Conservation (phyloP, 2,797 vertebrate species). For the Pampus argenteus region DNA sequence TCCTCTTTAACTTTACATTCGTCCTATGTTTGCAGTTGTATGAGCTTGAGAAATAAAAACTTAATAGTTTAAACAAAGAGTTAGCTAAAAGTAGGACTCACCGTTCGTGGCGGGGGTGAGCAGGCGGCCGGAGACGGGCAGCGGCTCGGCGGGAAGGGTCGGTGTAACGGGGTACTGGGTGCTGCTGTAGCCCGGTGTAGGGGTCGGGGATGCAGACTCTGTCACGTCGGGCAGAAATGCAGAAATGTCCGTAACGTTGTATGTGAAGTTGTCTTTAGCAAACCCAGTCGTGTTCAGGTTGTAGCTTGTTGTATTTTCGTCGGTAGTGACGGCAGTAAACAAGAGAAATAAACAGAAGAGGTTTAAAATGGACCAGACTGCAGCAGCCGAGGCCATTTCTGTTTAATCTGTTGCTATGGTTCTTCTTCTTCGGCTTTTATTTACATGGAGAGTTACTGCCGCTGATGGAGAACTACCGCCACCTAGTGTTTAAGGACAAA, state of each 20-base stretch:
- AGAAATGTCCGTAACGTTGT: neutral
- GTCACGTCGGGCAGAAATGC: too few species aligned
- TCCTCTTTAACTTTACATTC: too few species aligned
- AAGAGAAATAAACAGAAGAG: conserved; percentile 21
- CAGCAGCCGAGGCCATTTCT: conserved; percentile 29
- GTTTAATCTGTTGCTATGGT: conserved; percentile 66
- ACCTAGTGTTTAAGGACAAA: neutral
- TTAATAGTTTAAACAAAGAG: too few species aligned
- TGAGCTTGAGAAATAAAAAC: too few species aligned
- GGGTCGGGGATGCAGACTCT: accelerated
- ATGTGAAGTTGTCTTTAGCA: neutral
- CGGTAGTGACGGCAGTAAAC: neutral
- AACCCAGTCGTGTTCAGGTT: neutral
- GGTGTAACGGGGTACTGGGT: neutral
- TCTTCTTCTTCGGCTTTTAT: conserved; percentile 16
- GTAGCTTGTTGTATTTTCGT: conserved; percentile 15
- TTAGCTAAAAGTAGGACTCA: conserved; percentile 19
- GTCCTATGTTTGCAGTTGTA: too few species aligned
- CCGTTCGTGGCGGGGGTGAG: conserved; percentile 41
- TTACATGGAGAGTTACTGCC: neutral
- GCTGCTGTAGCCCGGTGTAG: conserved; percentile 1
- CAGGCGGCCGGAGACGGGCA: conserved; percentile 61
- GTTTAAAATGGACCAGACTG: accelerated
- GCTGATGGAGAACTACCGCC: neutral
- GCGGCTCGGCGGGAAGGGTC: neutral